A percentile compares a stretch with the other conserved stretches of the same genome.
phyloP scores from a whole-genome alignment of 2,113 vertebrate species.

The Tragelaphus buxtoni region DNA sequence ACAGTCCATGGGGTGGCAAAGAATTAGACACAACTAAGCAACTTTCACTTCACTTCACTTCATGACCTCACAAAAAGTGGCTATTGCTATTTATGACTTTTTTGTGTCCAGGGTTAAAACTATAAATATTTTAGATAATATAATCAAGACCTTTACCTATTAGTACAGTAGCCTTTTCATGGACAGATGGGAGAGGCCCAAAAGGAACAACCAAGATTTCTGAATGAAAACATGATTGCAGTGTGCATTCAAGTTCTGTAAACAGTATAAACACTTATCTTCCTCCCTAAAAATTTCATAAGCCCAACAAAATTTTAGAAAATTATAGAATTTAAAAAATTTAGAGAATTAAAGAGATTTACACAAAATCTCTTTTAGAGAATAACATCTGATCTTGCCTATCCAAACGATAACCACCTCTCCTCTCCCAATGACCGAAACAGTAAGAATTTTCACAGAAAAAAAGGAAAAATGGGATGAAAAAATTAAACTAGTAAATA shows the following conservation, averaged over 20 bases:
- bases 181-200: not conserved
- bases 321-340: not conserved
- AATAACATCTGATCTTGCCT: not conserved
- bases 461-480: not conserved
- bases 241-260: not conserved
- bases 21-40: accelerated
- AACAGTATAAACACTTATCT: not conserved
- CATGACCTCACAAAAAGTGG: not conserved
- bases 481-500: not conserved
- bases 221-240: not conserved
- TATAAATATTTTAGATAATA: not conserved
- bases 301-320: not conserved
- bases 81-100: not conserved
- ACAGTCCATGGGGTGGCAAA: not conserved
- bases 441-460: not conserved
- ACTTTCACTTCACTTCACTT: not conserved
- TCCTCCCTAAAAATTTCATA: not conserved
- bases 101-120: not conserved
- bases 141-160: not conserved
- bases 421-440: not conserved
- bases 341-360: not conserved
- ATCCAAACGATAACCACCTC: not conserved
- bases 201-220: not conserved
- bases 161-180: not conserved
- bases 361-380: not conserved